Base-by-base conservation (phyloP, 2,113 vertebrate species). In the Festucalex cinctus region DNA sequence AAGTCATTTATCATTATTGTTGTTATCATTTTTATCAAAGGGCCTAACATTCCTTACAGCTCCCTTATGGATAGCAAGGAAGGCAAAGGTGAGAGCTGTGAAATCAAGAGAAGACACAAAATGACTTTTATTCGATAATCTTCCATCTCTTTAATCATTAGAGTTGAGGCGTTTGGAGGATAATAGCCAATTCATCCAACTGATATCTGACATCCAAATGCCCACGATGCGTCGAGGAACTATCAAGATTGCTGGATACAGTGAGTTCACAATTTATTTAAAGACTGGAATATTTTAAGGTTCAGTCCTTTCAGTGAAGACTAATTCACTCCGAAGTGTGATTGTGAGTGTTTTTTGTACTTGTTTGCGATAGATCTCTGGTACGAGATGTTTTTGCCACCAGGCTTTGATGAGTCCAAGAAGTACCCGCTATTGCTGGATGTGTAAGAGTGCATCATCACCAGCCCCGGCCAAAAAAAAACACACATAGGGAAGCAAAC, bases 391-490 rank as follows among this genome's bases (percentile, higher is more conserved):
- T 91, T 89, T 76, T 63, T 98, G 69, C 97, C 97, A 86, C 95
- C 96, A n/a, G 88, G 89, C 72, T 97, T 99, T 6, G 92, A 95
- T 79, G 65, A 91, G 76, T 93, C 93, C 68, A 94, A 94, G 91
- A 96, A 95, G 86, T 98, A 99, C 81, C 94, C 97, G 66, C 86
- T 99, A 58, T 93, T 99, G 14, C 88, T 99, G 74, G 95, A 99
- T 0, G 97, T 99, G 97, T 99, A 90, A 88, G 95, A 90, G 90
- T 91, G 8, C 6, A 1, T 57, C 6, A 1, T 57, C 3, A 35
- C 0, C 35, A n/a, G 9, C 32, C 20, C 20, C 57, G 9, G 8
- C 16, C 1, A 28, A 46, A 0, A 56, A 13, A 13, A 2, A 1
- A 13, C 41, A 1, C 16, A 13, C 13, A 9, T 20, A 26, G n/a